Percentiles rank a stretch among this genome's conserved stretches.
These are phyloP conservation scores for Pseudois nayaur DNA, from an alignment of 2,113 vertebrate species.

Conservation along the genomic window DNA sequence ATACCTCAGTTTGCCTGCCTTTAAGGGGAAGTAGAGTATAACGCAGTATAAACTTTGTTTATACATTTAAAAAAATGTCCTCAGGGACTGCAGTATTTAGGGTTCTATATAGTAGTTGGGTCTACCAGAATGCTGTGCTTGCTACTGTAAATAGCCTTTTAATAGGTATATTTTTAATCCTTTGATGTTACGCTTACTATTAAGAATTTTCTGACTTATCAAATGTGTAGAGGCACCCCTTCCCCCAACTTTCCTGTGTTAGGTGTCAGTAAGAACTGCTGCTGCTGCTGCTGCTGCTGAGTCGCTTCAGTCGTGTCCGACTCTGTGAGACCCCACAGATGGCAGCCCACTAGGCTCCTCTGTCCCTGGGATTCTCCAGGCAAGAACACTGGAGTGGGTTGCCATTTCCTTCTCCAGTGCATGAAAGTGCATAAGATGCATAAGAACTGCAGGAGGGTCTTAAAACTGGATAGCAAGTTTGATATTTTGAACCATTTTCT, in stretches of 20 bases:
- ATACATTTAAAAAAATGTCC: not conserved
- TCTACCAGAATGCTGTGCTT: not conserved
- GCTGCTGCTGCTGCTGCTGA: too few species aligned
- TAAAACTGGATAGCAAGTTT: not conserved
- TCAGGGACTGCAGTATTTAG: not conserved
- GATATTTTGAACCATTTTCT: not conserved
- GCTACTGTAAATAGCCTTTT: not conserved
- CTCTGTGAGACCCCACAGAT: too few species aligned
- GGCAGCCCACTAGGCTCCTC: too few species aligned
- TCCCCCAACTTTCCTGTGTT: not conserved
- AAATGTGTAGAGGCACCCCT: not conserved
- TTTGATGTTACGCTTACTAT: not conserved
- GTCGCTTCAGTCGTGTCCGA: too few species aligned
- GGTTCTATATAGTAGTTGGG: not conserved
- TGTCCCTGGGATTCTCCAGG: too few species aligned
- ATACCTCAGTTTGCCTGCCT: not conserved
- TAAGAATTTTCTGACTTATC: conserved; percentile 20
- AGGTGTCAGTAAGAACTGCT: not conserved
- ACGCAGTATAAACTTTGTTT: not conserved
- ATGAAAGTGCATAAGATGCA: too few species aligned
- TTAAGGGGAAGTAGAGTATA: not conserved
- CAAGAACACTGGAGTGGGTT: too few species aligned
- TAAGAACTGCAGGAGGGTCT: not conserved
- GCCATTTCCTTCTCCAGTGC: too few species aligned
- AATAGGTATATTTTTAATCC: not conserved